These are phyloP conservation scores for Actinia equina DNA, from an alignment of 64 coral and sea anemone species.

Conservation along the genomic window DNA sequence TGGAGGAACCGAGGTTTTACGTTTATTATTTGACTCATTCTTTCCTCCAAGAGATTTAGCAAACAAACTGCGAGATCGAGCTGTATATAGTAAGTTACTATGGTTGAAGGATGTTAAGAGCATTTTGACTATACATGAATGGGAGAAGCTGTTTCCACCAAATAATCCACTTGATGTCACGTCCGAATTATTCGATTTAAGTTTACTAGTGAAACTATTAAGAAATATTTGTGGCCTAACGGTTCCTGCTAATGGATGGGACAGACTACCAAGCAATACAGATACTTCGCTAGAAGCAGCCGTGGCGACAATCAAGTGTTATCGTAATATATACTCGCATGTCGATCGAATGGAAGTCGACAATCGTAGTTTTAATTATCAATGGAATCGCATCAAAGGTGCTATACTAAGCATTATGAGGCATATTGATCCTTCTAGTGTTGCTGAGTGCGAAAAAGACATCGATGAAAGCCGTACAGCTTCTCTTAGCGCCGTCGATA, in stretches of 20 bases:
- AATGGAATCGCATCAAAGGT: conserved; percentile 4
- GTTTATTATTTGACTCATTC: too few species aligned
- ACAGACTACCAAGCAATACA: not conserved
- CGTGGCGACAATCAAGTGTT: not conserved
- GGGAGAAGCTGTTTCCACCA: too few species aligned
- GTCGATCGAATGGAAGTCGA: not conserved
- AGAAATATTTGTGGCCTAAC: conserved; percentile 32
- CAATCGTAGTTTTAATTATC: not conserved
- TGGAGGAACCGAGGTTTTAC: too few species aligned
- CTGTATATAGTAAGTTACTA: too few species aligned
- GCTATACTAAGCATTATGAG: not conserved
- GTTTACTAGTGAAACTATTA: conserved; percentile 5
- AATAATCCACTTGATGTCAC: too few species aligned
- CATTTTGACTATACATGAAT: too few species aligned
- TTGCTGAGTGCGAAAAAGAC: not conserved
- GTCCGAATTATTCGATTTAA: not conserved
- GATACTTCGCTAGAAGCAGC: not conserved
- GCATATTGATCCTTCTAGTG: not conserved
- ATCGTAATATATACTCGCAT: not conserved
- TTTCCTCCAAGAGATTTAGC: too few species aligned
- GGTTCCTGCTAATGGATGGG: conserved; percentile 4
- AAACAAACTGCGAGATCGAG: too few species aligned
- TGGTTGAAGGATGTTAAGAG: too few species aligned
- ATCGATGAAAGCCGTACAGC: not conserved
- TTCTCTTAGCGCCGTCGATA: too few species aligned